Conservation (phyloP, 2,797 vertebrate genomes). For the Hapalemur alaotrensis region DNA sequence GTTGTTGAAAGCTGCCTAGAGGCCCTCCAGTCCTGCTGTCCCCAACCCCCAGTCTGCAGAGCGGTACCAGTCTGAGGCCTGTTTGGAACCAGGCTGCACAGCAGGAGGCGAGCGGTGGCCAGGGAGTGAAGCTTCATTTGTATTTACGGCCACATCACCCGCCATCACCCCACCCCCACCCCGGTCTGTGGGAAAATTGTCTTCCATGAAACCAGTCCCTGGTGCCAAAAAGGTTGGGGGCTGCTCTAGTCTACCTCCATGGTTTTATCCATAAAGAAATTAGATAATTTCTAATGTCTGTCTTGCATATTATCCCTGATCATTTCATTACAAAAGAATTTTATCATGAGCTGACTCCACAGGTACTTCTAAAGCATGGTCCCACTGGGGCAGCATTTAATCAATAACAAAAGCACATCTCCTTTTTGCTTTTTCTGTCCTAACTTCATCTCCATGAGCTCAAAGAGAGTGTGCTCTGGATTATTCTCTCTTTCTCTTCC, state of each 20-base stretch:
- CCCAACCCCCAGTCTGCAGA: too few relatives aligned
- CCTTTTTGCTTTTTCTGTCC: neutral
- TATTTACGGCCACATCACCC: too few relatives aligned
- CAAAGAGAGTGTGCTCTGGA: neutral
- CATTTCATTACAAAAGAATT: neutral
- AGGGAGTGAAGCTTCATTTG: too few relatives aligned
- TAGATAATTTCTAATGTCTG: neutral
- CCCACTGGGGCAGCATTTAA: neutral
- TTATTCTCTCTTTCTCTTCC: neutral
- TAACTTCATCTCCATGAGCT: neutral
- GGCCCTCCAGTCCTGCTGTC: neutral
- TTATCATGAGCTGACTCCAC: neutral
- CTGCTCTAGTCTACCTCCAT: neutral
- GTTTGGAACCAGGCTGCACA: too few relatives aligned
- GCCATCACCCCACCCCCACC: too few relatives aligned
- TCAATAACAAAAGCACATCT: neutral
- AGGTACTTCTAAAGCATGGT: neutral
- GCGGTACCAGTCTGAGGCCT: too few relatives aligned
- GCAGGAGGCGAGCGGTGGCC: too few relatives aligned
- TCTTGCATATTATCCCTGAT: neutral
- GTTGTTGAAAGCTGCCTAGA: neutral
- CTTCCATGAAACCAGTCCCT: too few relatives aligned
- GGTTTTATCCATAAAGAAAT: constrained; percentile 21
- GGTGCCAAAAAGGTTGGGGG: too few relatives aligned
- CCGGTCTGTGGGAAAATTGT: too few relatives aligned